Evolutionary conservation across 2,888 invertebrate genomes (phyloP).

Genomic region (Thymelicus acteon): DNA sequence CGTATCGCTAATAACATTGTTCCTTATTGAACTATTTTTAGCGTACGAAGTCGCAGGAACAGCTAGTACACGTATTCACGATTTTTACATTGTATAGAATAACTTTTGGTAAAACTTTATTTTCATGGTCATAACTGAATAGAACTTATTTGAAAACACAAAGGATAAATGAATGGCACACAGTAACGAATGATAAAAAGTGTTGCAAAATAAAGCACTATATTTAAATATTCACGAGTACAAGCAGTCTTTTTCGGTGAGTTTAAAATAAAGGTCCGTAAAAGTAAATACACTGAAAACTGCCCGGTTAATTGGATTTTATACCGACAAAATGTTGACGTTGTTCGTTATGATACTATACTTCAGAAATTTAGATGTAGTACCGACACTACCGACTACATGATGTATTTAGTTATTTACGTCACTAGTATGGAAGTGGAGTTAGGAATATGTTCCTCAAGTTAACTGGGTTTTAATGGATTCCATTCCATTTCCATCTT

Average conservation of each 20-base stretch:
- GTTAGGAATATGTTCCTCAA: not conserved
- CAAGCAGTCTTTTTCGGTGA: not conserved
- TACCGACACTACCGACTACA: not conserved
- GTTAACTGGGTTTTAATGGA: too few species aligned
- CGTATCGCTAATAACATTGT: too few species aligned
- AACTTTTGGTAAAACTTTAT: too few species aligned
- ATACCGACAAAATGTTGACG: not conserved
- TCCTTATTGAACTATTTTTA: too few species aligned
- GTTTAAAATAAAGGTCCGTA: slow-evolving; percentile 5
- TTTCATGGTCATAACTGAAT: not conserved
- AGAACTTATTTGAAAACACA: not conserved
- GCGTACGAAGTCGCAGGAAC: too few species aligned
- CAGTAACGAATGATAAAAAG: not conserved
- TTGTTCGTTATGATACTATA: slow-evolving; percentile 3
- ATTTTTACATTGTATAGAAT: too few species aligned
- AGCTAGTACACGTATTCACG: too few species aligned
- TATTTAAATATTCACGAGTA: slow-evolving; percentile 1
- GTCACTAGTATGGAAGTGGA: not conserved
- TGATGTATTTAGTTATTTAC: not conserved
- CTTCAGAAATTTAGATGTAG: not conserved
- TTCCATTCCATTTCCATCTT: too few species aligned
- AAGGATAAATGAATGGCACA: not conserved
- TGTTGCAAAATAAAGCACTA: slow-evolving; percentile 3
- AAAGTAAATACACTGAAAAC: not conserved
- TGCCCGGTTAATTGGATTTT: slow-evolving; percentile 1